A percentile compares a stretch with the other conserved stretches of the same genome.
These are phyloP conservation scores for Carduelis carduelis DNA, from an alignment of 2,797 vertebrate species.

Conservation along the genomic window DNA sequence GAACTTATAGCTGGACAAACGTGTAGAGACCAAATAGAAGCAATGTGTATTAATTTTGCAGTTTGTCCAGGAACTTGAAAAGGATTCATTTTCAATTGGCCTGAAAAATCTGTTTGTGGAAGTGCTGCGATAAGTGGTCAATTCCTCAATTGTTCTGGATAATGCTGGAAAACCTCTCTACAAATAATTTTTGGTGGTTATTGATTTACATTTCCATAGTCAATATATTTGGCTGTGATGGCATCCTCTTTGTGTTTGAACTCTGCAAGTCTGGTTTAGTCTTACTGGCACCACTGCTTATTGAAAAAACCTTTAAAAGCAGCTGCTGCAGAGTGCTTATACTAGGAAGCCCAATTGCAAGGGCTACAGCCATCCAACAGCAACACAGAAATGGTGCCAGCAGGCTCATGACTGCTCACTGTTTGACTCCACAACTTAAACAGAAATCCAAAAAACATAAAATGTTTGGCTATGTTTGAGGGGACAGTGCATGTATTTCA, in stretches of 20 bases:
- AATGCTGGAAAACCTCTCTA: neutral
- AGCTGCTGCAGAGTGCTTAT: neutral
- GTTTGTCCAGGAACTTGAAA: neutral
- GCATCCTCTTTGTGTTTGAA: neutral
- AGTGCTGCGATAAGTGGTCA: neutral
- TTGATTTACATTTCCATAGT: neutral
- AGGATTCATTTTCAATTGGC: neutral
- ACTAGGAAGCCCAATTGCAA: neutral
- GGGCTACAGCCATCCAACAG: conserved; percentile 7
- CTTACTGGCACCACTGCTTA: neutral
- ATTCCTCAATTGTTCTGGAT: neutral
- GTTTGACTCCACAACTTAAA: neutral
- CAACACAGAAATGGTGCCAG: conserved; percentile 39
- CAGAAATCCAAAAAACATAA: neutral
- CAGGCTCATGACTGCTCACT: neutral
- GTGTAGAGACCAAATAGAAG: neutral
- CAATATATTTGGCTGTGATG: neutral
- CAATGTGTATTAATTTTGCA: neutral
- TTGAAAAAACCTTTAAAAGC: conserved; percentile 20
- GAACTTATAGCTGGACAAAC: neutral
- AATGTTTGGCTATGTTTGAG: neutral
- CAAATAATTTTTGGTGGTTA: neutral
- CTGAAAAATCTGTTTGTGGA: neutral
- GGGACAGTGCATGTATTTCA: neutral
- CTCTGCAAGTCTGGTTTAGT: neutral